Percentiles rank a stretch among this genome's conserved stretches.
These are phyloP conservation scores for Phyllotreta cruciferae DNA, from an alignment of 2,888 invertebrate genomes.

Conservation along the genomic window DNA sequence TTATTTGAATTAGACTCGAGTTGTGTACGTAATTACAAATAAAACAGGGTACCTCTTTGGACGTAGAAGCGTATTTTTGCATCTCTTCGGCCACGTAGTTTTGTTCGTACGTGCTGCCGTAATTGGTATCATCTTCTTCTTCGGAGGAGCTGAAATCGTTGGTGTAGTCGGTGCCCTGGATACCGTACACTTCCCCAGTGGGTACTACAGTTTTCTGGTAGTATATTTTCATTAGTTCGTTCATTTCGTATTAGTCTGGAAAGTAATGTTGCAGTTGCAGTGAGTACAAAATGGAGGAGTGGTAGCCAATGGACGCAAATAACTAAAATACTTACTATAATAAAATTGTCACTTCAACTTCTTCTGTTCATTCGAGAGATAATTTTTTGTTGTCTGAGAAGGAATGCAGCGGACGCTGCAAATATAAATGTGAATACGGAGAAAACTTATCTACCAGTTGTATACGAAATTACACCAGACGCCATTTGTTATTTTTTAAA, in stretches of 20 bases:
- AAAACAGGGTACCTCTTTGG: slow-evolving; percentile 12
- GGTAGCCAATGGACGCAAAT: too few species aligned
- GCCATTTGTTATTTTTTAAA: too few species aligned
- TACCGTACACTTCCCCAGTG: slow-evolving; percentile 42
- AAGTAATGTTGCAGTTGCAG: too few species aligned
- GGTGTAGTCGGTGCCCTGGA: slow-evolving; percentile 25
- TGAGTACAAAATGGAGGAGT: too few species aligned
- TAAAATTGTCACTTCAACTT: too few species aligned
- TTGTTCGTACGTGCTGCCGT: slow-evolving; percentile 46
- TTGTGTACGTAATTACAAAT: slow-evolving; percentile 1
- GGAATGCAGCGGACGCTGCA: too few species aligned
- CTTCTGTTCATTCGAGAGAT: too few species aligned
- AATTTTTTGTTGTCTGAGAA: too few species aligned
- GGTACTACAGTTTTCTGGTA: slow-evolving; percentile 42
- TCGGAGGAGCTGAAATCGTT: slow-evolving; percentile 41
- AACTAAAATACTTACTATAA: too few species aligned
- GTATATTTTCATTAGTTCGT: slow-evolving; percentile 37
- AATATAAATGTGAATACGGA: too few species aligned
- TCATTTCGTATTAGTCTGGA: slow-evolving; percentile 44
- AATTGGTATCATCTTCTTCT: slow-evolving; percentile 60
- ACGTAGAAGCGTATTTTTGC: slow-evolving; percentile 44
- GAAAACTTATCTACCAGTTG: too few species aligned
- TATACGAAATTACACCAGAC: too few species aligned
- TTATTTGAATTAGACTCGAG: not conserved
- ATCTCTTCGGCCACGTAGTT: slow-evolving; percentile 50